Conservation (phyloP, 2,113 vertebrate species). For the Todiramphus chloris region DNA sequence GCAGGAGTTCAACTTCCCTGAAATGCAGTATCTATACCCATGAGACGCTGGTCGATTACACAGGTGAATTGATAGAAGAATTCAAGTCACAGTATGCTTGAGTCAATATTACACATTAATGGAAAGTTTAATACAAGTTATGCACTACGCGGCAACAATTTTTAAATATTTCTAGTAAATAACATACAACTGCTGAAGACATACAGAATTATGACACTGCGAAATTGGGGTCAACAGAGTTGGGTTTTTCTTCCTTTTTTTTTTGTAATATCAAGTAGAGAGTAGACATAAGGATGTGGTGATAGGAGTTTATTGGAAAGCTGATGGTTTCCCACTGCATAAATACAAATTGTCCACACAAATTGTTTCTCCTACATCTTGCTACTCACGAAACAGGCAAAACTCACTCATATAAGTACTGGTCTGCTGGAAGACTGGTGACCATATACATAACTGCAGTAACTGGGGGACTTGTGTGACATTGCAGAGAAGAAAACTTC, state of each 20-base stretch:
- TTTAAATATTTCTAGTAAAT: constrained; percentile 6
- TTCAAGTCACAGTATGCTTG: constrained; percentile 6
- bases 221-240: neutral
- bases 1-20: constrained; percentile 39
- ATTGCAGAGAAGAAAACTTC: neutral
- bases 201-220: neutral
- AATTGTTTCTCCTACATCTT: neutral
- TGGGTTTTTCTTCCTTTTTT: neutral
- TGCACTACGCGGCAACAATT: neutral
- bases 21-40: constrained; percentile 3
- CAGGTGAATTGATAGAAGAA: constrained; percentile 22
- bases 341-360: neutral
- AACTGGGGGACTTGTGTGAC: neutral
- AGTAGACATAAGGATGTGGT: neutral
- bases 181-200: neutral
- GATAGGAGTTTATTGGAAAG: neutral
- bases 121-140: neutral
- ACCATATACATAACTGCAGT: neutral
- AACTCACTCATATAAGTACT: neutral
- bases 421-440: neutral
- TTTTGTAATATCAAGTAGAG: neutral
- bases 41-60: constrained; percentile 28
- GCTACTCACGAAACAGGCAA: neutral
- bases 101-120: constrained; percentile 40
- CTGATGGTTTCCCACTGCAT: neutral